Evolutionary conservation across 2,797 vertebrate species (phyloP).

Genomic region (Cossypha niveicapilla): DNA sequence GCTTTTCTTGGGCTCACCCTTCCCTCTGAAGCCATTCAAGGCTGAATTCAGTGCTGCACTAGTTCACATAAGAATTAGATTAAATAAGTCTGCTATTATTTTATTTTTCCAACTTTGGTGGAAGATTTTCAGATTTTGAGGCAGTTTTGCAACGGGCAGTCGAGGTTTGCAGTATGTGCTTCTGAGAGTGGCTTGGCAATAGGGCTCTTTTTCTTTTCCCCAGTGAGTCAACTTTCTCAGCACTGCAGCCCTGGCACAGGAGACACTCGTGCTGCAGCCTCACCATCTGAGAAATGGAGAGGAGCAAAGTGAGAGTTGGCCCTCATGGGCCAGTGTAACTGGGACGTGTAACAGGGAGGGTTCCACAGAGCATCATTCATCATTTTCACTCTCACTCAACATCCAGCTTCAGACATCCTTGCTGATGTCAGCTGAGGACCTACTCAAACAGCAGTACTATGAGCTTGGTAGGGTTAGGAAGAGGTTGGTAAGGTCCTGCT

Average conservation of each 20-base stretch:
- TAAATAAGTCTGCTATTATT: constrained; percentile 3
- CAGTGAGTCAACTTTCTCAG: constrained; percentile 23
- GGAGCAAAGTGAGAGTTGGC: neutral
- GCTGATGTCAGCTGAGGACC: neutral
- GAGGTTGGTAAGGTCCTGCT: neutral
- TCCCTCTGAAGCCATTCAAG: constrained; percentile 13
- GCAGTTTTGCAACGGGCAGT: constrained; percentile 17
- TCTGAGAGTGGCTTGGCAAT: constrained; percentile 38
- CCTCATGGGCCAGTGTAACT: neutral
- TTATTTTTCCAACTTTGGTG: neutral
- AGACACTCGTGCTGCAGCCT: neutral
- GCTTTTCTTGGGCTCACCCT: constrained; percentile 14
- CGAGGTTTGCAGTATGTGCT: neutral
- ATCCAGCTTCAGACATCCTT: neutral
- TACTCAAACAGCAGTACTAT: neutral
- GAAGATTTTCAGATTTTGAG: neutral
- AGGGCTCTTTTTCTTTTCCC: neutral
- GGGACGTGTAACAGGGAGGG: rapidly evolving
- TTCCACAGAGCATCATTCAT: neutral
- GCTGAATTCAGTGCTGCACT: neutral
- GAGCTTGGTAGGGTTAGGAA: neutral
- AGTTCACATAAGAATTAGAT: neutral
- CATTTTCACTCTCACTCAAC: neutral
- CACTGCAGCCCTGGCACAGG: neutral
- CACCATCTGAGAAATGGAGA: neutral